These are phyloP conservation scores for Xylocopa sonorina DNA, from an alignment of 1,140 invertebrate genomes.

Conservation along the genomic window DNA sequence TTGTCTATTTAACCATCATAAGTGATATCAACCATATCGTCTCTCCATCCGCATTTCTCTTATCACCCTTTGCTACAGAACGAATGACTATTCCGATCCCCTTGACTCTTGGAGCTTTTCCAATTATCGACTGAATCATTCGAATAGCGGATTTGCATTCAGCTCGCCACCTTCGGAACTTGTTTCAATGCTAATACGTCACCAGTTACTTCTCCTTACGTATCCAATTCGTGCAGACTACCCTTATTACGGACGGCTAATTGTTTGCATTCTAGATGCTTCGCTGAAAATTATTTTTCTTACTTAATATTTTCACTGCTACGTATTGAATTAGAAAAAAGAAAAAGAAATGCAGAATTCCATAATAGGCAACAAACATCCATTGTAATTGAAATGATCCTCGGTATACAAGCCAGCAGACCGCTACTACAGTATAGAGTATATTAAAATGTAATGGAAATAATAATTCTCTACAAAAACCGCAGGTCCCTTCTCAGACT, in stretches of 20 bases:
- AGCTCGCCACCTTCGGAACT: slow-evolving; percentile 55
- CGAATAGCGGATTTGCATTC: slow-evolving; percentile 60
- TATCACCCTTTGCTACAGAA: neutral
- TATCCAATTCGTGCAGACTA: slow-evolving; percentile 35
- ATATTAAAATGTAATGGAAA: too few species aligned
- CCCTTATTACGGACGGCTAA: neutral
- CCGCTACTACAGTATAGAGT: too few species aligned
- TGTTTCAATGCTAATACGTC: slow-evolving; percentile 69
- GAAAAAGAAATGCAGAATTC: neutral
- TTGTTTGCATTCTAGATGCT: neutral
- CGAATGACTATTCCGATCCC: slow-evolving; percentile 54
- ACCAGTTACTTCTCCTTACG: slow-evolving; percentile 28
- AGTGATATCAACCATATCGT: slow-evolving; percentile 48
- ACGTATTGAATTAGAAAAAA: too few species aligned
- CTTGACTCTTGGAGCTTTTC: slow-evolving; percentile 62
- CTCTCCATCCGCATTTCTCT: neutral
- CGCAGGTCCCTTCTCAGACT: too few species aligned
- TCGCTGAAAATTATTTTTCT: too few species aligned
- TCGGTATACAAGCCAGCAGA: too few species aligned
- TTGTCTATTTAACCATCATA: slow-evolving; percentile 47
- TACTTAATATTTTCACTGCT: too few species aligned
- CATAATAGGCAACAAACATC: too few species aligned
- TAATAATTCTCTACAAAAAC: too few species aligned
- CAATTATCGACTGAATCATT: slow-evolving; percentile 69
- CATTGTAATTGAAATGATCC: too few species aligned